Evolutionary conservation across 2,888 invertebrate genomes (phyloP), one percentile per base, ranked within the genome.

Genomic region (Tetragonula carbonaria): DNA sequence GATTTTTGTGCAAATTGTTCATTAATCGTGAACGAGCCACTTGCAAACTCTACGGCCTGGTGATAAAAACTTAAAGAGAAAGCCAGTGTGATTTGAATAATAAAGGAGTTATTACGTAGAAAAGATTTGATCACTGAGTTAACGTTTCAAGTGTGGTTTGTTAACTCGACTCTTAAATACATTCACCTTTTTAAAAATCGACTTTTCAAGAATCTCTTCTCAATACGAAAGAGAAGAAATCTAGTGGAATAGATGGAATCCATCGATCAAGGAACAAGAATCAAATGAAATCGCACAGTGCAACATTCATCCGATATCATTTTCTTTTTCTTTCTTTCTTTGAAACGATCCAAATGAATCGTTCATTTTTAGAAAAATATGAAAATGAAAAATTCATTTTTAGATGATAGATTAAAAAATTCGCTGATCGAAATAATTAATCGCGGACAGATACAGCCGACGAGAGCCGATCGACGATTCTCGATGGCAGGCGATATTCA

Each of bases 21-120:
- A 8, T 45, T 38, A 38, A 38, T 38, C 38, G 38, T 5, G 38
- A 38, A 38, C 38, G 38, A 38, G 8, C 38, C 8, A 6, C 6
- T 38, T 38, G 38, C 45, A 11, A 45, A 16, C 8, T 62, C 16
- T 8, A 21, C 18, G 18, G 4, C 0, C 11, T 33, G 18, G 8
- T 13, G 18, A 33, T 63, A 21, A 21, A 63, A 63, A 28, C 53
- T 2, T 14, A n/a, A 45, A 45, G 8, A 13, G 65, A 16, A 55
- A 78, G 50, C n/a, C 21, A 45, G 11, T 11, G 16, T 18, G 16
- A 72, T 72, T 78, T 55, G 18, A 72, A 72, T 45, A 38, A 55
- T 65, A 66, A 72, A 65, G 18, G n/a, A 65, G 50, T 55, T 8
- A 45, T 45, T n/a, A 51, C 16, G 8, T 55, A 14, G 53, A 21